These are phyloP conservation scores for Apodemus agrarius DNA, from an alignment of 2,797 vertebrate species.

Conservation along the genomic window DNA sequence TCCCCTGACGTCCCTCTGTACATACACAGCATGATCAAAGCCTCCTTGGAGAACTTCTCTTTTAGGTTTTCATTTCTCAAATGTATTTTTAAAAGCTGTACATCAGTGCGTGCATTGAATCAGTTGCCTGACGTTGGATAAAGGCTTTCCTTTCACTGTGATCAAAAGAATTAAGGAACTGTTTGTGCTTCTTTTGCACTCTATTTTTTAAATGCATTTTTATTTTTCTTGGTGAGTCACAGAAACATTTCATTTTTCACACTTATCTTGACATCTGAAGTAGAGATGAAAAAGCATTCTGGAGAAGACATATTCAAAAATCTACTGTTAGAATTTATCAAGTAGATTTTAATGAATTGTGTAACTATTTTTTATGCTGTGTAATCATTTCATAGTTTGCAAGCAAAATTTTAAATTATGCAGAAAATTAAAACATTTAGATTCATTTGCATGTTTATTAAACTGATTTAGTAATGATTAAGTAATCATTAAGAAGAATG, in stretches of 20 bases:
- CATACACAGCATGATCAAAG: conserved; percentile 26
- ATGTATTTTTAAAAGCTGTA: neutral
- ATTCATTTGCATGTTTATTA: neutral
- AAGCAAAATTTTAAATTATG: conserved; percentile 1
- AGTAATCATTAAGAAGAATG: conserved; percentile 45
- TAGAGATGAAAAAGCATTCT: neutral
- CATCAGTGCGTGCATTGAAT: neutral
- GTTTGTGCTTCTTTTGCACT: neutral
- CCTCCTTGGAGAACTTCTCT: neutral
- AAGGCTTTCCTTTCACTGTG: conserved; percentile 8
- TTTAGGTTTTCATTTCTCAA: conserved; percentile 20
- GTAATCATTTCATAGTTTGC: conserved; percentile 17
- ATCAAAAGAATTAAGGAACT: neutral
- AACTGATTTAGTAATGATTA: neutral
- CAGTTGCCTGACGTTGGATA: neutral
- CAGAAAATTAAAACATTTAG: neutral
- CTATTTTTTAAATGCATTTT: neutral
- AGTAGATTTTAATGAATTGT: conserved; percentile 22
- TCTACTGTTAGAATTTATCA: neutral
- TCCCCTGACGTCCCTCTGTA: neutral
- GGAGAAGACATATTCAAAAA: neutral
- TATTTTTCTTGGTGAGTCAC: conserved; percentile 20
- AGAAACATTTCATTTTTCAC: conserved; percentile 32
- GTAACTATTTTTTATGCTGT: neutral
- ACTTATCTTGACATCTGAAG: neutral